A percentile compares a stretch with the other conserved stretches of the same genome.
Conservation (phyloP, 2,797 vertebrate genomes). For the Premnoplex brunnescens region DNA sequence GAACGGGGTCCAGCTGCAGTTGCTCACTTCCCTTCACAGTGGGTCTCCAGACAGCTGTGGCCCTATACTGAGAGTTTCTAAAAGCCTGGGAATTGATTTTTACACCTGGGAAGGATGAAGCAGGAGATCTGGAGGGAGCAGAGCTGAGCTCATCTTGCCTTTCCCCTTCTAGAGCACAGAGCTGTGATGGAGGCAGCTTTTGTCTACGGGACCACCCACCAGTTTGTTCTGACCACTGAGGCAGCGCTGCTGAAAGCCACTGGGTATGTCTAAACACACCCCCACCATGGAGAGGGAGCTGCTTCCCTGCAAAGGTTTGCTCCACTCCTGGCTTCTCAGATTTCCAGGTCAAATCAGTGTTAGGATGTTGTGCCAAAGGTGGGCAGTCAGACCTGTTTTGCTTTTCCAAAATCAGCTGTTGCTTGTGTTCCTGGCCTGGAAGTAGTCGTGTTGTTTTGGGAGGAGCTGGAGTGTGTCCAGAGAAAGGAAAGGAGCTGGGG, state of each 20-base stretch:
- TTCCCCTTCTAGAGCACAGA: constrained; percentile 83
- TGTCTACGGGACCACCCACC: constrained; percentile 88
- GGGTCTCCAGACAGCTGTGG: not conserved
- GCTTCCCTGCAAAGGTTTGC: not conserved
- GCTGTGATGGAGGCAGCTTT: constrained; percentile 94
- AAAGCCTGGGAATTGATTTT: not conserved
- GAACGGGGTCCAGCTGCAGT: not conserved
- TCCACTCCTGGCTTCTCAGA: not conserved
- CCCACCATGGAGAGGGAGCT: not conserved
- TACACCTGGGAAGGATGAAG: not conserved
- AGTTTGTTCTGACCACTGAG: constrained; percentile 93
- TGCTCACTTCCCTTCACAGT: not conserved
- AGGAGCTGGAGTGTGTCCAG: not conserved
- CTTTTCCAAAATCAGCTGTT: not conserved
- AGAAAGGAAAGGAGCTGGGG: accelerated
- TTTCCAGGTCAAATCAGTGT: not conserved
- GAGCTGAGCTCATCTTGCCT: not conserved
- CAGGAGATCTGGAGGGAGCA: not conserved
- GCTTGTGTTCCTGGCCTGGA: not conserved
- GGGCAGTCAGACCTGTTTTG: not conserved
- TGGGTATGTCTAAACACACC: constrained; percentile 76
- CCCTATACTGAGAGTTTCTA: not conserved
- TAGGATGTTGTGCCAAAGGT: not conserved
- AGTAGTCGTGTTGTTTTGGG: not conserved
- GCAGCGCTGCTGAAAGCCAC: constrained; percentile 81